Base-by-base conservation (phyloP, 2,888 invertebrate species). In the Sesamia inferens region DNA sequence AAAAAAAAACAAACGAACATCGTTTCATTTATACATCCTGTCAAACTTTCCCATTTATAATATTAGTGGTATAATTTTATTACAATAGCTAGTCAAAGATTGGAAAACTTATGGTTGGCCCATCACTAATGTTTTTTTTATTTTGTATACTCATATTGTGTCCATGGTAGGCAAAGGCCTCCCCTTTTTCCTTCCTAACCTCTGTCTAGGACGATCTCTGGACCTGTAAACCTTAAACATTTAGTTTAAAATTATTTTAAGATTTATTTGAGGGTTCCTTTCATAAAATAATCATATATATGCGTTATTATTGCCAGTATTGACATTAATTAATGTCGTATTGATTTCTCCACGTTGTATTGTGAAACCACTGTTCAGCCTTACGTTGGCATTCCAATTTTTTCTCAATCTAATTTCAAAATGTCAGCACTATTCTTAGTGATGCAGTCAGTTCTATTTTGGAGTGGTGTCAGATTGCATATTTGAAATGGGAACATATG, bases 401-500 rank as follows among this genome's bases (percentile, higher is more conserved):
- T 55, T 74, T 66, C 0, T 47, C 65, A 51, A 19, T 65, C 59
- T 71, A 67, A 66, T 63, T 74, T 51, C 31, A 44, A 78, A 82
- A 74, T 66, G 55, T 31, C 47, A 47, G 8, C 39, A 54, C 47
- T 79, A 51, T 76, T 47, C 22, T 63, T 63, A 57, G 58, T 72
- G 61, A 71, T 65, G 68, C 66, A 66, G 64, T 8, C 44, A 69
- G 54, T 82, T 71, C 62, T 74, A 69, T 65, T 71, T 74, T 74
- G 19, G 61, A 63, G n/a, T 42, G 22, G 78, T 69, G 42, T 82
- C 71, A 42, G 31, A 71, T 82, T 82, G 22, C 70, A 65, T 31
- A 24, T n/a, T 76, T 31, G 31, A 69, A 71, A 62, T 44, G 31
- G 19, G 54, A 77, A 81, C n/a, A 31, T 22, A 19, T 22, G 16